phyloP scores from a whole-genome alignment of 2,113 vertebrate genomes.

The Nothocercus nigrocapillus region DNA sequence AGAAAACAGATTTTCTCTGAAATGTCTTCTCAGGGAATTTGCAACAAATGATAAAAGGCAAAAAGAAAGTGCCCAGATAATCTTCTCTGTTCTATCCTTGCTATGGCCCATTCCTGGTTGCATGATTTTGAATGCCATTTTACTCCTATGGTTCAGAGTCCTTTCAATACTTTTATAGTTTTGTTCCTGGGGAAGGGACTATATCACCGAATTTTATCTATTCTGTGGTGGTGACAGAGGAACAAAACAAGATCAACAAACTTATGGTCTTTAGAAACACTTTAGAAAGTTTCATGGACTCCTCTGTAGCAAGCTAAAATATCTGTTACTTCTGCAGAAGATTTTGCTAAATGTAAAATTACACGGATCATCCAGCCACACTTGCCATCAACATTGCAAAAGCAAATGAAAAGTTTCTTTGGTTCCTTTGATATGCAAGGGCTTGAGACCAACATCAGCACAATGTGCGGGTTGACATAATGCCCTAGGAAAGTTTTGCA shows the following conservation, averaged over 20 bases:
- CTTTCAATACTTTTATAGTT: neutral
- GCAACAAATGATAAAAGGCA: neutral
- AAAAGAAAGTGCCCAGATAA: neutral
- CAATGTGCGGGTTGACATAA: neutral
- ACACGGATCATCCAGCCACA: neutral
- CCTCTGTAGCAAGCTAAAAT: neutral
- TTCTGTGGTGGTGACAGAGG: neutral
- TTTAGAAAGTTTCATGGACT: neutral
- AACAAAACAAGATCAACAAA: neutral
- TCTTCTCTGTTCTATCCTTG: neutral
- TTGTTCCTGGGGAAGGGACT: neutral
- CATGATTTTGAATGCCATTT: neutral
- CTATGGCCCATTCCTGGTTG: neutral
- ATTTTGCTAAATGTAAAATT: neutral
- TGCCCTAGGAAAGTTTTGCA: neutral
- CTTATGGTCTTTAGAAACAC: neutral
- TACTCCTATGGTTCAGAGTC: neutral
- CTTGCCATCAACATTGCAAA: neutral
- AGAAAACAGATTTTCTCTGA: neutral
- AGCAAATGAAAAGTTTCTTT: neutral
- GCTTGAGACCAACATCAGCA: neutral
- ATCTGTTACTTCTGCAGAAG: neutral
- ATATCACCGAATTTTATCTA: neutral
- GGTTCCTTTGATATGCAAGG: neutral
- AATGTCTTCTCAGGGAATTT: neutral